Evolutionary conservation across 2,888 invertebrate species (phyloP), one percentile per base, ranked within the genome.

Genomic region (Tuta absoluta): DNA sequence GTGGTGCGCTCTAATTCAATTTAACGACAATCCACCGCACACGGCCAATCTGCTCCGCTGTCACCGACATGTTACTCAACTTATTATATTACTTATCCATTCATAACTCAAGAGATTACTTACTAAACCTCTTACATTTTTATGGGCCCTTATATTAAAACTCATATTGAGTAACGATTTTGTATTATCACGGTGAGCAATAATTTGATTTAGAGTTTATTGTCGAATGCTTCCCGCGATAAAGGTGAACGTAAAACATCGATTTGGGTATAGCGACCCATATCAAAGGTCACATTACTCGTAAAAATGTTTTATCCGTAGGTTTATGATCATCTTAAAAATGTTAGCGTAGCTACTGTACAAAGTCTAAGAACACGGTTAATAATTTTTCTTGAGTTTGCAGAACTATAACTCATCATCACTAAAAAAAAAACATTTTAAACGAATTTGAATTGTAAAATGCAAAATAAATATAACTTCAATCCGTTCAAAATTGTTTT

Each of bases 1-100:
- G 79, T 82, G 87, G 85, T 84, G 82, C 77, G 86, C 84, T 89
- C 90, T 89, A 90, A 89, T 90, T 90, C 83, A 85, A 87, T 89
- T 88, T 87, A 85, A 88, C 83, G 86, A 89, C 87, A 87, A 85
- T 81, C 82, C 82, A 87, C 75, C 81, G 82, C 82, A 79, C 82
- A 82, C 81, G 77, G 73, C 75, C 78, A 74, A 77, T 80, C 79
- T 73, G 74, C 75, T 76, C 69, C 68, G 75, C 76, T 81, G 81
- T 82, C 81, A 77, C 79, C 77, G 73, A 75, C 69, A 70, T 71
- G 75, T 86, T 85, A 81, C 81, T 74, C 78, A 76, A 81, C 77
- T 72, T 77, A 76, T 73, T 76, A 75, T 77, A 76, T 74, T 72
- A 76, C 73, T 68, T 62, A 65, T 65, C 53, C 62, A 68, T 71